A percentile compares a stretch with the other conserved stretches of the same genome.
Evolutionary conservation across 2,888 invertebrate genomes (phyloP).

Genomic region (Exocentrus adspersus): DNA sequence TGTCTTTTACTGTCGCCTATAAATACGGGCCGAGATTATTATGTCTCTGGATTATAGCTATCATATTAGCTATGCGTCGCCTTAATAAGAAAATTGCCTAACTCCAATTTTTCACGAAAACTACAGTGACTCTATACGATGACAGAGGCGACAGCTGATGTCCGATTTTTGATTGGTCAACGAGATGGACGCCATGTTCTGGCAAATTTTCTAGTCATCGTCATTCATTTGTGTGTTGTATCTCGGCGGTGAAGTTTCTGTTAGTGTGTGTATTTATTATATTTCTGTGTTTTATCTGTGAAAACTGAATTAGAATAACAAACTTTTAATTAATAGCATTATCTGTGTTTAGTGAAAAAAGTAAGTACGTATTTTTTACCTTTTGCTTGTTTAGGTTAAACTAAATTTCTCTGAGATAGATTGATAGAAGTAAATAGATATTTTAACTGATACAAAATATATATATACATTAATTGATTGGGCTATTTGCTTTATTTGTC

Average conservation of each 20-base stretch:
- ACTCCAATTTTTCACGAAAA: not conserved
- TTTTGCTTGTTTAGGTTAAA: not conserved
- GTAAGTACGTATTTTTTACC: not conserved
- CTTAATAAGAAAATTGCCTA: too few relatives aligned
- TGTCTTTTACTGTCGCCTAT: too few relatives aligned
- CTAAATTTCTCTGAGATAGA: not conserved
- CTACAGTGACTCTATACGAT: conserved; percentile 2
- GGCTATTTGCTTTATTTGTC: not conserved
- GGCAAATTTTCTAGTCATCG: not conserved
- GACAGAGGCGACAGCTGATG: not conserved
- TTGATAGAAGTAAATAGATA: too few relatives aligned
- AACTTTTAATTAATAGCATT: not conserved
- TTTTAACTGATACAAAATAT: not conserved
- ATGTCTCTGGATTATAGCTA: too few relatives aligned
- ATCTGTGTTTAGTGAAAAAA: not conserved
- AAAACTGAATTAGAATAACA: not conserved
- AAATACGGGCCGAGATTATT: too few relatives aligned
- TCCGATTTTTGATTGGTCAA: conserved; percentile 6
- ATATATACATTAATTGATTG: too few relatives aligned
- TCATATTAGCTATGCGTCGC: too few relatives aligned
- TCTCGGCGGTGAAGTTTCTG: not conserved
- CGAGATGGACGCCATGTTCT: not conserved
- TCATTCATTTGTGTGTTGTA: not conserved
- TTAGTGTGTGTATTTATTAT: not conserved
- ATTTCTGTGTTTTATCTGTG: not conserved